Conservation (phyloP, 2,888 invertebrate genomes). For the Athalia circularis region DNA sequence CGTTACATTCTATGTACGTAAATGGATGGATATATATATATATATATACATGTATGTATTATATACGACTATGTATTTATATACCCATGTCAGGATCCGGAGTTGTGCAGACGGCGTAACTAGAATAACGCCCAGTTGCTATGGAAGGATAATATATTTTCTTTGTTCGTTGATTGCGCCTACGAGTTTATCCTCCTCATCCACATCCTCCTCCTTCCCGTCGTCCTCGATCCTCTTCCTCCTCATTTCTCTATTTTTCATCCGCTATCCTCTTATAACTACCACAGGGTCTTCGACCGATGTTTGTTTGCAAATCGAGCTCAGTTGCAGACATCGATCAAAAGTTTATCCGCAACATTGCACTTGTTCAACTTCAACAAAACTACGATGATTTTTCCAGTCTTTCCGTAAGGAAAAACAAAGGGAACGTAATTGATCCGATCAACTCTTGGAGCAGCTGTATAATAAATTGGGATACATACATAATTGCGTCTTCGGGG, state of each 20-base stretch:
- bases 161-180: slow-evolving; percentile 34
- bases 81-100: background rate
- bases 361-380: too few relatives aligned
- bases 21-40: background rate
- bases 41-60: background rate
- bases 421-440: too few relatives aligned
- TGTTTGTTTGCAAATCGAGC: too few relatives aligned
- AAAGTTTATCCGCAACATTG: too few relatives aligned
- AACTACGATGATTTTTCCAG: background rate
- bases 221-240: background rate
- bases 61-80: background rate
- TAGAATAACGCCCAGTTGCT: slow-evolving; percentile 30
- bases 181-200: background rate
- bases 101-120: background rate
- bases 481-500: too few relatives aligned
- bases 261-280: background rate
- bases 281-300: too few relatives aligned
- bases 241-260: background rate
- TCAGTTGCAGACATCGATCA: too few relatives aligned
- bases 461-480: too few relatives aligned
- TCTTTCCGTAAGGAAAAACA: background rate
- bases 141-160: slow-evolving; percentile 20
- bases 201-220: background rate
- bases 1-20: too few relatives aligned
- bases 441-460: too few relatives aligned